Percentiles rank a stretch among this genome's conserved stretches.
Evolutionary conservation across 1,140 invertebrate genomes (phyloP).

Genomic region (Manduca sexta): DNA sequence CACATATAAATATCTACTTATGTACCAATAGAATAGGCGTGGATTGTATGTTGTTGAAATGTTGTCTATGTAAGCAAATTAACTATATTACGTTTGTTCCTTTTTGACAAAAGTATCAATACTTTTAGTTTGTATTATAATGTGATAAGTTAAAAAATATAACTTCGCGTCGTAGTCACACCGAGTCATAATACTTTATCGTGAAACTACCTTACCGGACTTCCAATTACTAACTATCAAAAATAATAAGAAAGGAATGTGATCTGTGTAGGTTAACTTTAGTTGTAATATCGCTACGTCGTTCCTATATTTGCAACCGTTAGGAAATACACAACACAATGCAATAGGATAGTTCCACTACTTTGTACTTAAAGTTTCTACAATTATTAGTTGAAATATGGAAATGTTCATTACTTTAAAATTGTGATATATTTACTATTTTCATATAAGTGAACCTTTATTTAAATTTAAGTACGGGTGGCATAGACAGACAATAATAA

Average conservation of each 20-base stretch:
- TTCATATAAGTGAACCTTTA: constrained; percentile 33
- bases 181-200: constrained; percentile 71
- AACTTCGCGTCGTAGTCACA: constrained; percentile 68
- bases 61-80: constrained; percentile 30
- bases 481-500: constrained; percentile 20
- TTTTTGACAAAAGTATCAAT: constrained; percentile 40
- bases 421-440: constrained; percentile 62
- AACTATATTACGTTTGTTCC: constrained; percentile 48
- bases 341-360: constrained; percentile 48
- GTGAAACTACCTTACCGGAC: constrained; percentile 4
- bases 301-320: constrained; percentile 52
- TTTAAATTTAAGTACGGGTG: constrained; percentile 49
- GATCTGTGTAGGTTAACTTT: constrained; percentile 45
- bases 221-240: constrained; percentile 17
- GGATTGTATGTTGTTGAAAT: constrained; percentile 19
- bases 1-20: background rate
- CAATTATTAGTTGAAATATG: constrained; percentile 22
- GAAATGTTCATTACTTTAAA: constrained; percentile 37
- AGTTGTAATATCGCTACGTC: constrained; percentile 37
- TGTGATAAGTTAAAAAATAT: constrained; percentile 61
- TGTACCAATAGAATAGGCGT: background rate
- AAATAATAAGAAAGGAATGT: constrained; percentile 49
- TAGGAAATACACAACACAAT: constrained; percentile 34
- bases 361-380: constrained; percentile 60
- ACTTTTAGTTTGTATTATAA: constrained; percentile 45